Evolutionary conservation across 1,140 invertebrate species (phyloP).

Genomic region (Ridgeia piscesae): DNA sequence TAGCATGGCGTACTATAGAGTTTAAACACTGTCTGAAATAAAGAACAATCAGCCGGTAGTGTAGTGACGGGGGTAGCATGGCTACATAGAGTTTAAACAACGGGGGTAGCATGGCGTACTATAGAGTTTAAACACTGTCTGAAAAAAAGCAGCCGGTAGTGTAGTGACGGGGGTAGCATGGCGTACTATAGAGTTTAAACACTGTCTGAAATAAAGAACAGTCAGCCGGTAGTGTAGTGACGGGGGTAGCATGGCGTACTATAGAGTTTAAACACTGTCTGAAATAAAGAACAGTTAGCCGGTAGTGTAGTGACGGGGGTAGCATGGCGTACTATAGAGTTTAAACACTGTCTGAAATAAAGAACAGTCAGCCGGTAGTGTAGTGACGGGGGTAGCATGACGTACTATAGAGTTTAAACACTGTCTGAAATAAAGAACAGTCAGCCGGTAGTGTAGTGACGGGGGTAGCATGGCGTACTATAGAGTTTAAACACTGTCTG

Average conservation of each 20-base stretch:
- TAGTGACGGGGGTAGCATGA: background rate
- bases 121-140: background rate
- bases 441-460: background rate
- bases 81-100: background rate
- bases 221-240: background rate
- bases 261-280: background rate
- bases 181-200: background rate
- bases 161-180: background rate
- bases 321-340: background rate
- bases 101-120: background rate
- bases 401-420: background rate
- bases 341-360: constrained; percentile 6
- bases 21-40: constrained; percentile 5
- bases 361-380: background rate
- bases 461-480: background rate
- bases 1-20: background rate
- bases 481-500: background rate
- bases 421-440: constrained; percentile 5
- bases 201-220: constrained; percentile 6
- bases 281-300: background rate
- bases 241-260: background rate
- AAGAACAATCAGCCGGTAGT: background rate
- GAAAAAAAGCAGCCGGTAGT: background rate
- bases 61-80: background rate
- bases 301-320: background rate